Conservation (phyloP, 2,113 vertebrate species). For the Crotophaga sulcirostris region DNA sequence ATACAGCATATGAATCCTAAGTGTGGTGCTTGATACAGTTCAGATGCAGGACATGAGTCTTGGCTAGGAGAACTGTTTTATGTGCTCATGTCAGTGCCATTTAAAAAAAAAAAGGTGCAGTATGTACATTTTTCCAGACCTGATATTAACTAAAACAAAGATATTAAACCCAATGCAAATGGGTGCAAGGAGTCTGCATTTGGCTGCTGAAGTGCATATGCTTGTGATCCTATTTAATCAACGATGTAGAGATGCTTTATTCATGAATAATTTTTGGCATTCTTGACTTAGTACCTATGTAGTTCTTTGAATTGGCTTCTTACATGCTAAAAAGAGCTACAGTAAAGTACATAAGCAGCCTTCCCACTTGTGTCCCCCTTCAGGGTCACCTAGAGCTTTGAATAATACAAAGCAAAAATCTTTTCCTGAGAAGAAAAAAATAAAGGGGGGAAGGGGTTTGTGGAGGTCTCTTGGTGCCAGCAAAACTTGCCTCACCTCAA, state of each 20-base stretch:
- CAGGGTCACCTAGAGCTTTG: not conserved
- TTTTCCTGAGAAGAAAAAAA: not conserved
- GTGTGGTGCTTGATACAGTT: not conserved
- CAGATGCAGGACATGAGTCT: not conserved
- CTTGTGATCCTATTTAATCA: not conserved
- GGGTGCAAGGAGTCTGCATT: not conserved
- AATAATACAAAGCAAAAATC: not conserved
- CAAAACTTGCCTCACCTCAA: not conserved
- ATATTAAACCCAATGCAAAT: not conserved
- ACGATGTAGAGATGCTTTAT: not conserved
- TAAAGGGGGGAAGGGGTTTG: not conserved
- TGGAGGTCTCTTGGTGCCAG: not conserved
- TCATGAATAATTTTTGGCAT: not conserved
- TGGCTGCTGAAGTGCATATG: not conserved
- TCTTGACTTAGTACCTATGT: not conserved
- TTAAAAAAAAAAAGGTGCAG: not conserved
- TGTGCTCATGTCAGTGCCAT: not conserved
- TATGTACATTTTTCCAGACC: not conserved
- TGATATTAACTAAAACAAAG: not conserved
- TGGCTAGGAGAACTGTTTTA: not conserved
- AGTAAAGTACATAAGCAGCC: not conserved
- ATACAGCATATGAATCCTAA: not conserved
- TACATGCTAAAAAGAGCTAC: not conserved
- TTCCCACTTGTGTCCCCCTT: not conserved
- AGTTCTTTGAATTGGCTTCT: not conserved